phyloP scores from a whole-genome alignment of 2,888 invertebrate species.

The Epinotia brunnichana region DNA sequence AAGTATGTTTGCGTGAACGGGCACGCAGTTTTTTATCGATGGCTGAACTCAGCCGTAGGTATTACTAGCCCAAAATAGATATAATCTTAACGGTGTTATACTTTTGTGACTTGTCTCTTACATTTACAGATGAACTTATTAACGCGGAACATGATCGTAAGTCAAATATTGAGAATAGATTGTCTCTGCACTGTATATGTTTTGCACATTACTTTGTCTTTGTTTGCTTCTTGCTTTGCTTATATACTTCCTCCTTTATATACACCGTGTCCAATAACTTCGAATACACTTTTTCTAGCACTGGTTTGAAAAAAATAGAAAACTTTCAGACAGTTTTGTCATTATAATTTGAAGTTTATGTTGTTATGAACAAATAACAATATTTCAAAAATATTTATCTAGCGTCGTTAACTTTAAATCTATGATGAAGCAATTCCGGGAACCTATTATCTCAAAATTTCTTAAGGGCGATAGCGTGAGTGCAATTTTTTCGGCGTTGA shows the following conservation, averaged over 20 bases:
- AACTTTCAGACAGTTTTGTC: too few species aligned
- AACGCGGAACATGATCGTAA: conserved; percentile 77
- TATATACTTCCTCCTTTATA: not conserved
- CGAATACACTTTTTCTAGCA: too few species aligned
- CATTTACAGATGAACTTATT: conserved; percentile 76
- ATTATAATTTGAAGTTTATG: too few species aligned
- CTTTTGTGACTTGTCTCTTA: conserved; percentile 47
- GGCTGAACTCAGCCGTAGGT: not conserved
- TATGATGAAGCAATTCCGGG: too few species aligned
- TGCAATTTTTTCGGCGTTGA: too few species aligned
- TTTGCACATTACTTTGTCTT: conserved; percentile 35
- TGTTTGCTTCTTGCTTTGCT: conserved; percentile 19
- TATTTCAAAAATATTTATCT: too few species aligned
- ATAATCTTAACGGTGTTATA: not conserved
- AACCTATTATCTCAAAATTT: too few species aligned
- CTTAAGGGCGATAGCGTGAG: too few species aligned
- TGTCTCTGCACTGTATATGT: conserved; percentile 29
- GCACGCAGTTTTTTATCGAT: not conserved
- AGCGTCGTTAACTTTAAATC: too few species aligned
- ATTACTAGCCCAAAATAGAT: not conserved
- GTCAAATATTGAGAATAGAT: conserved; percentile 51
- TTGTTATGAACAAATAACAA: too few species aligned
- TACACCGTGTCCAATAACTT: too few species aligned
- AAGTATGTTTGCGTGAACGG: not conserved
- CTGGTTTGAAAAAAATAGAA: too few species aligned